phyloP scores from a whole-genome alignment of 2,113 vertebrate genomes.

The Peromyscus leucopus region DNA sequence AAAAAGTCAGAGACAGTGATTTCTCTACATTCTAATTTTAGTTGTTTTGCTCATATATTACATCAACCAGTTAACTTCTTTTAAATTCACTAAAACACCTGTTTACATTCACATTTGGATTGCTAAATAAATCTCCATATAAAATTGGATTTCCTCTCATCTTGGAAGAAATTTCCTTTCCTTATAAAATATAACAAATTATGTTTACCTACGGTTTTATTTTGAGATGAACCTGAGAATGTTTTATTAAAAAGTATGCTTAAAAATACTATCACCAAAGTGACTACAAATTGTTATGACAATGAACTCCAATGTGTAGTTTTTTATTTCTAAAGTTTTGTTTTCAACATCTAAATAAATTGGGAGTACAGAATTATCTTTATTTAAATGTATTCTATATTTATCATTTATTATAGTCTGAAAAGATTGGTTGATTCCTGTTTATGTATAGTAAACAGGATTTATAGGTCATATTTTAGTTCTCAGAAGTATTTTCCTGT shows the following conservation, averaged over 20 bases:
- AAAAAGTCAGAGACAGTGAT: not conserved
- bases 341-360: conserved; percentile 40
- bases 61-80: conserved; percentile 10
- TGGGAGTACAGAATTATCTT: conserved; percentile 67
- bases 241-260: conserved; percentile 58
- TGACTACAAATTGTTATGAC: conserved; percentile 30
- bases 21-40: conserved; percentile 53
- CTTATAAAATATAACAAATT: conserved; percentile 58
- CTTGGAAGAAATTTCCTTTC: conserved; percentile 46
- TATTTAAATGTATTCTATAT: conserved; percentile 67
- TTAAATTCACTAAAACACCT: conserved; percentile 53
- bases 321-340: conserved; percentile 57
- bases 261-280: conserved; percentile 45
- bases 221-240: conserved; percentile 53
- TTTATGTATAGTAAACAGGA: conserved; percentile 74
- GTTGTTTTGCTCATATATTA: conserved; percentile 49
- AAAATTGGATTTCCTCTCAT: conserved; percentile 66
- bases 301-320: conserved; percentile 43
- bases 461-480: conserved; percentile 80
- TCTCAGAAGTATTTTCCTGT: conserved; percentile 73
- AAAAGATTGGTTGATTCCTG: conserved; percentile 72
- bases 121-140: conserved; percentile 59
- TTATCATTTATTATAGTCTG: conserved; percentile 53
- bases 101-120: conserved; percentile 69
- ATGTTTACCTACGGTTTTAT: conserved; percentile 54